Conservation (phyloP, 2,113 vertebrate species). For the Zapus hudsonius region DNA sequence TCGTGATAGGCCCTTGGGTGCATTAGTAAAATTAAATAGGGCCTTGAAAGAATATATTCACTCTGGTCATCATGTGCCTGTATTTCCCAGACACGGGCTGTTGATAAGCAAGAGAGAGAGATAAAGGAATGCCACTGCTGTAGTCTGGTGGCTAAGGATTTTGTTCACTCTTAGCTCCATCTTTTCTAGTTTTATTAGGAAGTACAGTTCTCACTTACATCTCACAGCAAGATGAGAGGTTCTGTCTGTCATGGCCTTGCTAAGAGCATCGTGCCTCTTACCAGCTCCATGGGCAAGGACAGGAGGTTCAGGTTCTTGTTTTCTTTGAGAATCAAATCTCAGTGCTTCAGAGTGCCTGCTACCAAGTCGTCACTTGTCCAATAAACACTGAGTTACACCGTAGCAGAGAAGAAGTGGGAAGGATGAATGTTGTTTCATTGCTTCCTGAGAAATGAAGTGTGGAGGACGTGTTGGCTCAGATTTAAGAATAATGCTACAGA, state of each 20-base stretch:
- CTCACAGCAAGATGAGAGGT: background rate
- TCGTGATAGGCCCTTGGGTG: background rate
- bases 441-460: background rate
- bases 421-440: background rate
- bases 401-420: background rate
- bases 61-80: accelerated
- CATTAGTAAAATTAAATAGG: background rate
- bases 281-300: background rate
- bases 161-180: too few species aligned
- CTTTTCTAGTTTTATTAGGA: background rate
- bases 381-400: background rate
- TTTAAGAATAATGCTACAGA: background rate
- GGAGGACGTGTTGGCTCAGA: background rate
- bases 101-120: background rate
- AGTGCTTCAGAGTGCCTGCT: background rate
- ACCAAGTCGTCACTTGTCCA: background rate
- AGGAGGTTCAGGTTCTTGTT: background rate
- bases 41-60: background rate
- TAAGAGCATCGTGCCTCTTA: background rate
- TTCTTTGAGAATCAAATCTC: background rate
- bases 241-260: background rate
- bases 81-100: background rate
- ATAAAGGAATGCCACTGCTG: background rate
- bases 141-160: background rate
- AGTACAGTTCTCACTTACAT: background rate